Base-by-base conservation (phyloP, 1,140 invertebrate genomes). In the Anoplophora glabripennis region DNA sequence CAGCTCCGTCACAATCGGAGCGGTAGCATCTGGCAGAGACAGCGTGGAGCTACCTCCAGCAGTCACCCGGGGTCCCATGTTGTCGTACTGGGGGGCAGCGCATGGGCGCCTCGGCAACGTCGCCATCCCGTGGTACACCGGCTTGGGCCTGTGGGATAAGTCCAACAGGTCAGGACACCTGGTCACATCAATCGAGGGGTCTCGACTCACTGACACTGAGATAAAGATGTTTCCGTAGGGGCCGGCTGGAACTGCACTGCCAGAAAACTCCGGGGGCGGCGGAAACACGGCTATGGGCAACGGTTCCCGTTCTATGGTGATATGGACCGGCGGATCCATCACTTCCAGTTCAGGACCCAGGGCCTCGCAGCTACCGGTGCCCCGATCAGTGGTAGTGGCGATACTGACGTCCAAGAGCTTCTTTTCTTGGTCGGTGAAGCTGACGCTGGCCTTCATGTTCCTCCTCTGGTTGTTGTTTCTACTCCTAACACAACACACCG, bases 41-140 rank as follows among this genome's bases (percentile, higher is more conserved):
- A 92, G 84, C 1, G 86, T 90, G 9, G 90, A 93, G 67, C 84
- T 85, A 33, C 91, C 92, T 62, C 89, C 89, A 1, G 90, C 91
- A 5, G 92, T 94, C 9, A 93, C 89, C 65, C 92, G 80, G 21
- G 89, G 88, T 1, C 92, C 92, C 86, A 94, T 90, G 71, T 93
- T 93, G 74, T 94, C 92, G 74, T 94, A 94, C 53, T 67, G 70
- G 35, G 71, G 67, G 35, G 46, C 34, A 12, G 57, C 66, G 34
- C 49, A 61, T 5, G 71, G 71, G 58, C 78, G 67, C 54, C 79
- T 70, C 2, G 80, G 77, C 55, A 80, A 62, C 15, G 77, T 72
- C 44, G 76, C 70, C 73, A 75, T 79, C 44, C 67, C 73, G 57
- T 68, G 75, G 72, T 72, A 77, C 46, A 64, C 67, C 58, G 63